Evolutionary conservation across 2,888 invertebrate genomes (phyloP).

Genomic region (Hesperia comma): DNA sequence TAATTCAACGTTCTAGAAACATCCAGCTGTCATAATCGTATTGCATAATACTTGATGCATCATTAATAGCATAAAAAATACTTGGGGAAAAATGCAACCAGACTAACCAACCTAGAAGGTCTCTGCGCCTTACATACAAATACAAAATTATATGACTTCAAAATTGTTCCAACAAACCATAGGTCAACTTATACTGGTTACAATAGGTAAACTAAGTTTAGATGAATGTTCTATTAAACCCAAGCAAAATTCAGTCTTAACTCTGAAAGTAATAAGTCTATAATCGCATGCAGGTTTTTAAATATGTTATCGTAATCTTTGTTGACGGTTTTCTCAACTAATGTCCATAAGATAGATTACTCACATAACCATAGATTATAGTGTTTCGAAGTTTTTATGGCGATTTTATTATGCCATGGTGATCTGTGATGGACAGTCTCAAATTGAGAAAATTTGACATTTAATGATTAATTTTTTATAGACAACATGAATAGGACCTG

Average conservation of each 20-base stretch:
- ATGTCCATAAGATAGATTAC: slow-evolving; percentile 27
- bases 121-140: not conserved
- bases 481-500: not conserved
- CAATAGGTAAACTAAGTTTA: not conserved
- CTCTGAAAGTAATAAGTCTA: not conserved
- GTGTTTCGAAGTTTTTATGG: slow-evolving; percentile 29
- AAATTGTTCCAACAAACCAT: slow-evolving; percentile 8
- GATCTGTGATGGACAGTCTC: slow-evolving; percentile 22
- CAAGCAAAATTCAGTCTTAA: slow-evolving; percentile 9
- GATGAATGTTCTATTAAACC: not conserved
- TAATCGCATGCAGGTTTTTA: not conserved
- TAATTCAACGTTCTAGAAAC: slow-evolving; percentile 23
- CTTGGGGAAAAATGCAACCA: slow-evolving; percentile 24
- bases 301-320: slow-evolving; percentile 18
- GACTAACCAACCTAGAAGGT: slow-evolving; percentile 2
- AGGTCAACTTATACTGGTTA: slow-evolving; percentile 18
- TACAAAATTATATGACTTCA: not conserved
- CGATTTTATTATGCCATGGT: slow-evolving; percentile 20
- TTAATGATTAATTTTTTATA: slow-evolving; percentile 10
- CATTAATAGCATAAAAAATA: slow-evolving; percentile 29
- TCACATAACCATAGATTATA: slow-evolving; percentile 19
- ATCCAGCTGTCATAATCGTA: slow-evolving; percentile 21
- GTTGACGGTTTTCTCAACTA: slow-evolving; percentile 12
- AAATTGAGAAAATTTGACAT: slow-evolving; percentile 27
- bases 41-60: slow-evolving; percentile 19